Conservation (phyloP, 2,888 invertebrate genomes). For the Oscheius sp. region DNA sequence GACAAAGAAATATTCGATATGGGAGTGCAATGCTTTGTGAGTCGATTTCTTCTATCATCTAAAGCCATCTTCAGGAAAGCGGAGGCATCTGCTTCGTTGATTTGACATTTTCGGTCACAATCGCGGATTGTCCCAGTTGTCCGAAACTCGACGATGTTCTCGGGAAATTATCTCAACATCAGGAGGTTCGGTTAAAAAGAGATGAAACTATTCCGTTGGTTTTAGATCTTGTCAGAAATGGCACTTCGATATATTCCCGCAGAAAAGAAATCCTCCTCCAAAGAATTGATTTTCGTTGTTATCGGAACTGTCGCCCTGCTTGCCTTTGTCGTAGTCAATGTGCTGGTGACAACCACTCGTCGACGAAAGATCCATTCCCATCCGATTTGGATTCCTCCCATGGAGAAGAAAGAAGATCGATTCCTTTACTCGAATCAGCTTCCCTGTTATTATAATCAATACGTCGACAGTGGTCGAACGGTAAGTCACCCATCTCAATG, state of each 20-base stretch:
- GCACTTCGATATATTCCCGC: neutral
- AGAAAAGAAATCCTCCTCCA: neutral
- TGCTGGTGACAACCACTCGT: neutral
- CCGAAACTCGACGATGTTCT: neutral
- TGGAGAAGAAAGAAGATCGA: neutral
- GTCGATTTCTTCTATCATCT: neutral
- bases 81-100: neutral
- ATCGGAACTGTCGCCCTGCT: neutral
- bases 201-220: neutral
- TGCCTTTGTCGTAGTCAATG: neutral
- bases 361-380: neutral
- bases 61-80: neutral
- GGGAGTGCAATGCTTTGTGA: conserved; percentile 14
- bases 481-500: too few relatives aligned
- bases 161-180: neutral
- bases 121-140: neutral
- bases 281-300: neutral
- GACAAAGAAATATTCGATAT: neutral
- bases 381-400: conserved; percentile 4
- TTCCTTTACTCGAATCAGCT: too few relatives aligned
- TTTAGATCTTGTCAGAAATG: neutral
- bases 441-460: too few relatives aligned
- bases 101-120: neutral
- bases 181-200: too few relatives aligned
- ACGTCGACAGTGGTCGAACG: too few relatives aligned